phyloP scores from a whole-genome alignment of 2,797 vertebrate genomes.

The Iguana delicatissima region DNA sequence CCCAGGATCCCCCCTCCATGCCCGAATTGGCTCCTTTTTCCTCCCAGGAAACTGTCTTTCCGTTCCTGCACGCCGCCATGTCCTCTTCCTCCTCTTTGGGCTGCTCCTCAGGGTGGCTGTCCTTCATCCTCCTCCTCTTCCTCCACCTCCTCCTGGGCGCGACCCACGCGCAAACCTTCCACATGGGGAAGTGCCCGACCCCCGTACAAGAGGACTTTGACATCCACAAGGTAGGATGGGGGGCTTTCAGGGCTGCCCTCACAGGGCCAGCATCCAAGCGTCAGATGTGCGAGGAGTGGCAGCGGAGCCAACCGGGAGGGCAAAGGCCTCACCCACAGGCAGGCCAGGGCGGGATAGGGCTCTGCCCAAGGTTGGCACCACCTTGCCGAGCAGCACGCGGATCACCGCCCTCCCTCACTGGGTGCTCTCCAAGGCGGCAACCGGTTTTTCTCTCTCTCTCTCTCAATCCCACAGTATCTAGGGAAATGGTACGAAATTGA shows the following conservation, averaged over 20 bases:
- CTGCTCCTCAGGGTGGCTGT: slow-evolving; percentile 54
- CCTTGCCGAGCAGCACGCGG: not conserved
- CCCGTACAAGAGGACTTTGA: slow-evolving; percentile 86
- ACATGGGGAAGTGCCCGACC: slow-evolving; percentile 82
- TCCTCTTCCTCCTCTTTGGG: slow-evolving; percentile 40
- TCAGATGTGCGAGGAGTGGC: not conserved
- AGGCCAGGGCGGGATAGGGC: not conserved
- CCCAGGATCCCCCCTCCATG: too few relatives aligned
- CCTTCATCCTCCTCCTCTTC: slow-evolving; percentile 72
- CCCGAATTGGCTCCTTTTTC: not conserved
- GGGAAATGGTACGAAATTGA: slow-evolving; percentile 95
- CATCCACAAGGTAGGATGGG: slow-evolving; percentile 82
- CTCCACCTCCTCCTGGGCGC: slow-evolving; percentile 72
- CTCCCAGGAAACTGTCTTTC: slow-evolving; percentile 15
- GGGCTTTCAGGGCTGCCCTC: too few relatives aligned
- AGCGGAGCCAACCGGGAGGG: not conserved
- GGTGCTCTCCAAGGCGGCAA: not conserved
- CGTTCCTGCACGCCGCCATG: slow-evolving; percentile 58
- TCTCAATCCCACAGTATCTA: slow-evolving; percentile 84
- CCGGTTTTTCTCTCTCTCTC: not conserved
- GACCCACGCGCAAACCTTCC: slow-evolving; percentile 79
- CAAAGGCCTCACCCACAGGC: too few relatives aligned
- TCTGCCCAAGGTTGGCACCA: accelerated
- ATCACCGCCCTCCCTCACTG: not conserved
- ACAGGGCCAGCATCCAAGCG: too few relatives aligned